Conservation (phyloP, 2,797 vertebrate species). For the Oophaga sylvatica region DNA sequence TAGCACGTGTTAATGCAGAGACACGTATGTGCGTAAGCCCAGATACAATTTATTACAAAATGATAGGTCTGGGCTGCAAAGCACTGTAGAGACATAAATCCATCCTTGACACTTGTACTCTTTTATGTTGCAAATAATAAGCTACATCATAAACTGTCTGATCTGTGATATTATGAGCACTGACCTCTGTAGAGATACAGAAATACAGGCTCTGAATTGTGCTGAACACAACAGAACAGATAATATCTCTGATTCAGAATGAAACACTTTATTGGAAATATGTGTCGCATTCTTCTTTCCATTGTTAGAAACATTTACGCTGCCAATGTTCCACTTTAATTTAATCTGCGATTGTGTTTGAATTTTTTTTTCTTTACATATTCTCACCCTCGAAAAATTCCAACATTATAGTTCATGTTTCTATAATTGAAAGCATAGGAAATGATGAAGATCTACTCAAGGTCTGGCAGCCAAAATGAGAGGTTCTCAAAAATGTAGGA, state of each 20-base stretch:
- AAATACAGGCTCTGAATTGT: conserved; percentile 57
- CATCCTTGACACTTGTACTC: conserved; percentile 58
- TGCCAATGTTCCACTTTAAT: background rate
- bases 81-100: conserved; percentile 54
- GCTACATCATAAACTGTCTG: conserved; percentile 63
- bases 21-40: conserved; percentile 56
- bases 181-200: conserved; percentile 54
- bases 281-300: background rate
- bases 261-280: conserved; percentile 37
- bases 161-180: conserved; percentile 58
- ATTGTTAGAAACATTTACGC: conserved; percentile 6
- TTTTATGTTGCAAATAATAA: conserved; percentile 62
- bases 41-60: conserved; percentile 54
- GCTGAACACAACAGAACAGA: conserved; percentile 66
- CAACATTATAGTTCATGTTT: background rate
- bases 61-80: conserved; percentile 51
- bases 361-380: background rate
- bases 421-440: background rate
- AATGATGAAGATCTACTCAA: background rate
- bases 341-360: background rate
- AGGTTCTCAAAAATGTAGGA: background rate
- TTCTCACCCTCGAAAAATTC: background rate
- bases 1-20: conserved; percentile 68
- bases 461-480: background rate
- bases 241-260: conserved; percentile 70